Percentiles rank a stretch among this genome's conserved stretches.
These are phyloP conservation scores for Micropoecilia bifurca DNA, from an alignment of 2,797 vertebrate genomes.

Conservation along the genomic window DNA sequence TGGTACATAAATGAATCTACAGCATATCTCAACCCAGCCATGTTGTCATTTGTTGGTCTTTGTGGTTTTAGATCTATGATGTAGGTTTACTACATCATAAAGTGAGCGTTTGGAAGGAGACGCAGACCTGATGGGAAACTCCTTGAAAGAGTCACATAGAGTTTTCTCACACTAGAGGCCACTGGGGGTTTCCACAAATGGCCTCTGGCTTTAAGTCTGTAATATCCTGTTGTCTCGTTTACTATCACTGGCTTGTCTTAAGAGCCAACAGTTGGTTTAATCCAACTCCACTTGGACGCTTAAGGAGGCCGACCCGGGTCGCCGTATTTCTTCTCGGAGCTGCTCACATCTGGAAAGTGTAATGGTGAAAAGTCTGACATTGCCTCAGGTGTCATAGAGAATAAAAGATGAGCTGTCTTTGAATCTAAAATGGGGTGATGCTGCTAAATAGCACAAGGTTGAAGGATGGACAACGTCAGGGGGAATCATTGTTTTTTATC, in stretches of 20 bases:
- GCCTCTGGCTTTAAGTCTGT: slow-evolving; percentile 65
- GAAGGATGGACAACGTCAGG: slow-evolving; percentile 42
- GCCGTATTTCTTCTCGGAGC: slow-evolving; percentile 56
- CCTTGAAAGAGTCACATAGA: slow-evolving; percentile 41
- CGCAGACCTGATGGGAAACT: slow-evolving; percentile 42
- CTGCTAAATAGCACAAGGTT: slow-evolving; percentile 22
- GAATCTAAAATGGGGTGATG: slow-evolving; percentile 49
- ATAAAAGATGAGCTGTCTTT: slow-evolving; percentile 67
- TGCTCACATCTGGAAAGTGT: slow-evolving; percentile 73
- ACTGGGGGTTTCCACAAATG: slow-evolving; percentile 53
- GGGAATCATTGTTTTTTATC: slow-evolving; percentile 37
- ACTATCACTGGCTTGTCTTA: slow-evolving; percentile 58
- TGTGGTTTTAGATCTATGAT: slow-evolving; percentile 60
- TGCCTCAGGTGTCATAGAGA: slow-evolving; percentile 56
- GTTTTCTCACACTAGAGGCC: slow-evolving; percentile 59
- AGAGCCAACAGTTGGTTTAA: slow-evolving; percentile 49
- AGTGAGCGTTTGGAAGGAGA: slow-evolving; percentile 28
- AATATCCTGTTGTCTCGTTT: slow-evolving; percentile 70
- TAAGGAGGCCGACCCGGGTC: slow-evolving; percentile 59
- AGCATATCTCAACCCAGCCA: slow-evolving; percentile 50
- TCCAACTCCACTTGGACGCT: slow-evolving; percentile 57
- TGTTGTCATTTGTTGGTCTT: slow-evolving; percentile 52
- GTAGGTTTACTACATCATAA: slow-evolving; percentile 34
- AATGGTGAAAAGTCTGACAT: slow-evolving; percentile 58
- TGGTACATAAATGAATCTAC: slow-evolving; percentile 42